Base-by-base conservation (phyloP, 2,113 vertebrate genomes). In the Lanius collurio region DNA sequence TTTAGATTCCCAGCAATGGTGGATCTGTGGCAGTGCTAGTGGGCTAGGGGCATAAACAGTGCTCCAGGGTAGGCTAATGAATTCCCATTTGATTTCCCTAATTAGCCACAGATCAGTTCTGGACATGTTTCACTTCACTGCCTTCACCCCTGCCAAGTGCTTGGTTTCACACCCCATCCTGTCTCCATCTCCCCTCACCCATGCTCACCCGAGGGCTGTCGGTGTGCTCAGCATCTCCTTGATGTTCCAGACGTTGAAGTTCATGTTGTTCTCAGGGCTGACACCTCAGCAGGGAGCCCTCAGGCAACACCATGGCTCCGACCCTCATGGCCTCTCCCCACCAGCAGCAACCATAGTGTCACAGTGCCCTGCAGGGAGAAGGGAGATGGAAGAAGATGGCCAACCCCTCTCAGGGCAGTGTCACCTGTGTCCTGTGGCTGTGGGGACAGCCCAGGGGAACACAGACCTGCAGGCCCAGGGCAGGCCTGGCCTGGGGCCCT, bases 181-280 rank as follows among this genome's bases (percentile, higher is more conserved):
- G 10, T 69, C 17, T 42, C 41, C 41, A 33, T 37, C 8, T 74
- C 10, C 44, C 68, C 59, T 7, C 4, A 5, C 8, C 35, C 39
- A 30, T 11, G 47, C 95, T 97, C 49, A 99, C 99, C 98, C 98
- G 1, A 94, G 94, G 92, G 97, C 97, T 65, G 96, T 93, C 0
- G 99, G 98, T 39, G 98, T 98, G 94, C 82, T 99, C 94, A 99
- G 90, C 97, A 99, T 98, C 77, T 99, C 99, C 96, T 99, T 99
- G 85, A 99, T 98, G 94, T 98, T 99, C 98, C 98, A 99, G 35
- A 98, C 16, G 17, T 99, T 99, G 53, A 98, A 95, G 94, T 98
- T 99, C 99, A 99, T 96, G 69, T 0, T 99, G 94, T 91, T 55
- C 7, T 57, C 50, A 69, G 57, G n/a, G 44, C 88, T 78, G 83